Base-by-base conservation (phyloP, 2,888 invertebrate species). In the Phengaris alcon region DNA sequence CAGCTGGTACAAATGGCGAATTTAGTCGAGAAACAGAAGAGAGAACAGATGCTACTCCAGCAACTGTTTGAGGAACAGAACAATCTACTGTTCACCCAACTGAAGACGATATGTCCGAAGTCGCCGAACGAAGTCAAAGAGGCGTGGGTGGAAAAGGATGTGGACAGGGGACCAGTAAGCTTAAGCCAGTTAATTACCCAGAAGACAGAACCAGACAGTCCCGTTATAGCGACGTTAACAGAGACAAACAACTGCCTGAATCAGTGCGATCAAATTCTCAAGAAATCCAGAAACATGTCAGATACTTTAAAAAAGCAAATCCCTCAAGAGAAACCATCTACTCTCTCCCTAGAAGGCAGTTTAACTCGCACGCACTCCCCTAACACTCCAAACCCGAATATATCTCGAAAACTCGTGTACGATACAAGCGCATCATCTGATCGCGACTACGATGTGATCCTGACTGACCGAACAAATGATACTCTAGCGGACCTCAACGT, bases 31-130 rank as follows among this genome's bases (percentile, higher is more conserved):
- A 94, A 95, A 75, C 96, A 96, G 82, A 94, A 95, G 77, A 91
- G 90, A 73, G 96, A 96, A 82, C 96, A 96, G 81, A 85, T 93
- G 72, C 86, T 94, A 48, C 87, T 96, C 79, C 95, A 95, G 80
- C 92, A 95, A 81, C 93, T 95, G 68, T 96, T 96, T 80, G 95
- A 96, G 79, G 94, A 94, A 73, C 96, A 96, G 82, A 95, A 96
- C 82, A 92, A 91, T 77, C 85, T 94, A 76, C 86, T 96, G 2
- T 89, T 95, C 85, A 93, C 88, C 74, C 93, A 92, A 78, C 80
- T 93, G 22, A 93, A 93, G 80, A 89, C 86, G 0, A 92, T 93
- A 73, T 89, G 89, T 68, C 93, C 93, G 0, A 89, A 86, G 78
- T 86, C 90, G 2, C 87, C 89, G 0, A 82, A 85, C 5, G 89